Percentiles rank a stretch among this genome's conserved stretches.
These are phyloP conservation scores for Pterocles gutturalis DNA, from an alignment of 2,113 vertebrate species.

Conservation along the genomic window DNA sequence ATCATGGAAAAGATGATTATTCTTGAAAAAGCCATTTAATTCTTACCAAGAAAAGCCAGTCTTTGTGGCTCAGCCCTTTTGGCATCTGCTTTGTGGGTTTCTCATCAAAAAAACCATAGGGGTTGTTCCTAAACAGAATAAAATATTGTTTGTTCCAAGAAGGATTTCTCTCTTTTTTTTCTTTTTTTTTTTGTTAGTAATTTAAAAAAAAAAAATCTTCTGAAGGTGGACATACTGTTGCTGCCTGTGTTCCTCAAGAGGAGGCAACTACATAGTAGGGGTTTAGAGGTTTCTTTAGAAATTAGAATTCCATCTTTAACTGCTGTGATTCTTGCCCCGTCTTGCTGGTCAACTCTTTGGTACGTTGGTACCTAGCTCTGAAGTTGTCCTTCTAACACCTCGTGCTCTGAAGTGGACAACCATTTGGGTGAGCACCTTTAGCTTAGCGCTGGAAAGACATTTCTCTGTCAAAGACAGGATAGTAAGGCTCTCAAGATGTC, in stretches of 20 bases:
- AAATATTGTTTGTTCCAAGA: background rate
- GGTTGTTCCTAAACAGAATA: constrained; percentile 33
- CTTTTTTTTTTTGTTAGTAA: background rate
- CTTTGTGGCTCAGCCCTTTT: constrained; percentile 3
- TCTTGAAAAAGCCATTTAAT: constrained; percentile 20
- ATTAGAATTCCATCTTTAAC: background rate
- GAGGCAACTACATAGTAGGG: background rate
- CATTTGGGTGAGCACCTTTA: background rate
- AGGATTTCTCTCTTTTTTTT: background rate
- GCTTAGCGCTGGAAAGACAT: background rate
- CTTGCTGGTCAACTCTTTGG: background rate
- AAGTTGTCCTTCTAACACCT: too few relatives aligned
- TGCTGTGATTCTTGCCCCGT: background rate
- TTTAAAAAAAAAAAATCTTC: background rate
- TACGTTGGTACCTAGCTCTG: background rate
- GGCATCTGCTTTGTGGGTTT: constrained; percentile 24
- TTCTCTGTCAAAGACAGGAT: background rate
- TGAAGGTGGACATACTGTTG: background rate
- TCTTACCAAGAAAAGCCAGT: background rate
- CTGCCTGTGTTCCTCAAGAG: background rate
- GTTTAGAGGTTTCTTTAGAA: background rate
- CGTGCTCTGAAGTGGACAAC: background rate
- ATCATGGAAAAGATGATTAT: background rate
- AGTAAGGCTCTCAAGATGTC: background rate
- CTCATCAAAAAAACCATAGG: constrained; percentile 16